phyloP scores from a whole-genome alignment of 2,888 invertebrate species.

The Herminia tarsipennalis region DNA sequence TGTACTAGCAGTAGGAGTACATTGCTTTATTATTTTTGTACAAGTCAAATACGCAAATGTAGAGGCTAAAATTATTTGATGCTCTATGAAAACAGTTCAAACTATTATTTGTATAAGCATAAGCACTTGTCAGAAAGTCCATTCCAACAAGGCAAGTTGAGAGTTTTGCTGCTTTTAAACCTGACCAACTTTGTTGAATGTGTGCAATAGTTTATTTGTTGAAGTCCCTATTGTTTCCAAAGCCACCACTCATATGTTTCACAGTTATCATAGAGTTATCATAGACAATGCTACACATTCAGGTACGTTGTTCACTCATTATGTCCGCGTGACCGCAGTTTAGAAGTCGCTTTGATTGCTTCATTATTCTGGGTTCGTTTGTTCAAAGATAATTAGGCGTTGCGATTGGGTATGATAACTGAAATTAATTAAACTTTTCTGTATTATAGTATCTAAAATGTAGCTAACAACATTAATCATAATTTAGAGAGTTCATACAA shows the following conservation, averaged over 20 bases:
- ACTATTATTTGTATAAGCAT: slow-evolving; percentile 8
- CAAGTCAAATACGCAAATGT: too few species aligned
- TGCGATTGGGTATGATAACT: slow-evolving; percentile 8
- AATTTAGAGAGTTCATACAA: too few species aligned
- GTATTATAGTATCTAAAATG: too few species aligned
- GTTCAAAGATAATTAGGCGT: slow-evolving; percentile 23
- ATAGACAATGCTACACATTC: slow-evolving; percentile 39
- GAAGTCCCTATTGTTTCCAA: slow-evolving; percentile 31
- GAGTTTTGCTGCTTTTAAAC: slow-evolving; percentile 29
- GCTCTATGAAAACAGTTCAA: too few species aligned
- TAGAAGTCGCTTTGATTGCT: slow-evolving; percentile 26
- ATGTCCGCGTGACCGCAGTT: slow-evolving; percentile 9
- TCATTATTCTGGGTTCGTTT: slow-evolving; percentile 18
- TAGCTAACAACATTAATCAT: too few species aligned
- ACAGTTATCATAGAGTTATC: slow-evolving; percentile 39
- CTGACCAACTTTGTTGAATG: slow-evolving; percentile 36
- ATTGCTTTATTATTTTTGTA: too few species aligned
- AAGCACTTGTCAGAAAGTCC: slow-evolving; percentile 14
- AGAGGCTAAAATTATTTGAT: too few species aligned
- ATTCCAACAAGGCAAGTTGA: slow-evolving; percentile 12
- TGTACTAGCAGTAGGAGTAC: too few species aligned
- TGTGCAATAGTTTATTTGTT: slow-evolving; percentile 40
- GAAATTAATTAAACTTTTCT: too few species aligned
- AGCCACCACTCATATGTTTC: slow-evolving; percentile 22
- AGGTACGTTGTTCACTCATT: slow-evolving; percentile 33